Percentiles rank a stretch among this genome's conserved stretches.
Evolutionary conservation across 2,113 vertebrate genomes (phyloP).

Genomic region (Rhegmatorhina hoffmannsi): DNA sequence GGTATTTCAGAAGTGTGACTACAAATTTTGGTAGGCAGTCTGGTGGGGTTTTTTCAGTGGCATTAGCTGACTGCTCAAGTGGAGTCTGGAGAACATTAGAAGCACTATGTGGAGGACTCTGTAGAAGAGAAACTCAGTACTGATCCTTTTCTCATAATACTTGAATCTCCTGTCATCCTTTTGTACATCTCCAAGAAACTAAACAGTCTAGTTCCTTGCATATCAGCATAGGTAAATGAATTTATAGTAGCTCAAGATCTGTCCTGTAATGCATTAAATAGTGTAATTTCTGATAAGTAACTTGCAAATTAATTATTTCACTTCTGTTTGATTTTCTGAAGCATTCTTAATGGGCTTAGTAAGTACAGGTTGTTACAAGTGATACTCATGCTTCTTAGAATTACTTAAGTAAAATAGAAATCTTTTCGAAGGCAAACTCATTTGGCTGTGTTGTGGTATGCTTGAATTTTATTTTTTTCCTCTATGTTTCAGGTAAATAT

Average conservation of each 20-base stretch:
- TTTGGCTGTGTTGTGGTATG: neutral
- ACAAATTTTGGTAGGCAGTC: neutral
- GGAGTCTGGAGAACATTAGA: neutral
- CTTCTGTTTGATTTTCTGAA: neutral
- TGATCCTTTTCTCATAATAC: neutral
- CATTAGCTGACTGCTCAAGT: neutral
- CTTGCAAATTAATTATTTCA: neutral
- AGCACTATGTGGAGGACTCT: neutral
- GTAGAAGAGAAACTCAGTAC: neutral
- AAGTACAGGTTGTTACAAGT: neutral
- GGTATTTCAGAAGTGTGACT: neutral
- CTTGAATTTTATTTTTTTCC: neutral
- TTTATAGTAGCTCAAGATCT: neutral
- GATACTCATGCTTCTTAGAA: neutral
- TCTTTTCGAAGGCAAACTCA: neutral
- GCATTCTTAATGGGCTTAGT: neutral
- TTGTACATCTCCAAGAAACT: neutral
- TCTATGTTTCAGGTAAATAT: slow-evolving; percentile 89
- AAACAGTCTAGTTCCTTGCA: neutral
- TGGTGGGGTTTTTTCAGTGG: neutral
- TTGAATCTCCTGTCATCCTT: neutral
- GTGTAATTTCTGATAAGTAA: neutral
- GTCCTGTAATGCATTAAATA: neutral
- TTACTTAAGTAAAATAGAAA: neutral
- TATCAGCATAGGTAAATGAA: neutral